Evolutionary conservation across 2,888 invertebrate genomes (phyloP).

Genomic region (Polydrusus tereticollis): DNA sequence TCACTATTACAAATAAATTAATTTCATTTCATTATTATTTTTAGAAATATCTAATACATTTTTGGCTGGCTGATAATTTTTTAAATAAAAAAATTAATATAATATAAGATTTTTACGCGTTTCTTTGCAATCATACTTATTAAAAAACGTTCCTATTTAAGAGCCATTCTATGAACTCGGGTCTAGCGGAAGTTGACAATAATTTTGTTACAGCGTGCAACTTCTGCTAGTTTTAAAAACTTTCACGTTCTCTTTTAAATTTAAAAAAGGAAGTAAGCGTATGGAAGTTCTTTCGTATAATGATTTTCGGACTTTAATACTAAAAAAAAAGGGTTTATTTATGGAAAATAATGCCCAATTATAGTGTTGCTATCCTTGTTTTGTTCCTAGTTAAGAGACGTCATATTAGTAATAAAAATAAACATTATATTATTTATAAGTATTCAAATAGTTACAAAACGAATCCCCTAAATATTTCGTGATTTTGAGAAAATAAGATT

Average conservation of each 20-base stretch:
- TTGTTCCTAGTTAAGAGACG: no score
- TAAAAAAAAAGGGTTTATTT: background rate
- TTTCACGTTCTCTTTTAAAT: constrained; percentile 44
- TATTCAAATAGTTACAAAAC: no score
- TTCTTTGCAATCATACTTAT: constrained; percentile 43
- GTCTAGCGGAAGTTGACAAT: constrained; percentile 32
- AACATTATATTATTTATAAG: no score
- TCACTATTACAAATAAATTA: no score
- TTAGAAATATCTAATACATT: no score
- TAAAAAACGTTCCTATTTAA: constrained; percentile 38
- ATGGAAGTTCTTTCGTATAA: constrained; percentile 7
- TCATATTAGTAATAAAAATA: no score
- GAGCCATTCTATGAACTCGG: constrained; percentile 32
- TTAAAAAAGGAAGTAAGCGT: constrained; percentile 40
- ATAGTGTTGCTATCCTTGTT: background rate
- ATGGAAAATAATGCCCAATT: background rate
- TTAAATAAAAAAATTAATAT: background rate
- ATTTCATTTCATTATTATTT: no score
- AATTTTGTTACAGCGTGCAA: constrained; percentile 36
- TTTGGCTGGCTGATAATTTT: no score
- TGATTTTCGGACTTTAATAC: constrained; percentile 13
- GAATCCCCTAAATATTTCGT: no score
- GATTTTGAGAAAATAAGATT: no score
- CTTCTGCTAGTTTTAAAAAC: constrained; percentile 42
- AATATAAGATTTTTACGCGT: background rate